Evolutionary conservation across 2,113 vertebrate species (phyloP).

Genomic region (Alethe castanea): DNA sequence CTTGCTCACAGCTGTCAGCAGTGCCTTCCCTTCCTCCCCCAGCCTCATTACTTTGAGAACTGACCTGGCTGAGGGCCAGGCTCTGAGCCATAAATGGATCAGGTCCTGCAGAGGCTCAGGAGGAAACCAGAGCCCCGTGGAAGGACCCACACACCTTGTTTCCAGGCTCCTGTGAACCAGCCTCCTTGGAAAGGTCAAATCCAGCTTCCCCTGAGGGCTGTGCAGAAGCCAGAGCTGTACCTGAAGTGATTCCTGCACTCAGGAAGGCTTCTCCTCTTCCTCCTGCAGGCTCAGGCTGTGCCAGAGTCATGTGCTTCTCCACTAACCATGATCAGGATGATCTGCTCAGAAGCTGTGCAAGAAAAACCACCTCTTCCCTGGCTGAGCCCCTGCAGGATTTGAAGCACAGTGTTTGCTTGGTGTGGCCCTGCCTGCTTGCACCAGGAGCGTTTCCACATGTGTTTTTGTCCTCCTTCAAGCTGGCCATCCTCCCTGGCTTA

Average conservation of each 20-base stretch:
- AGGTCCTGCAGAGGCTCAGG: neutral
- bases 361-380: neutral
- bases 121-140: neutral
- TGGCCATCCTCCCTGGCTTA: neutral
- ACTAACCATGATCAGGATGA: rapidly evolving
- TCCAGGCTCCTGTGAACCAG: neutral
- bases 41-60: neutral
- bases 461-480: neutral
- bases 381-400: neutral
- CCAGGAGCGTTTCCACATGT: neutral
- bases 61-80: neutral
- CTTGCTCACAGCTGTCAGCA: neutral
- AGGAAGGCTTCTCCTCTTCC: neutral
- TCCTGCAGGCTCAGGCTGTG: neutral
- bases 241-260: neutral
- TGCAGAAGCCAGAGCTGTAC: neutral
- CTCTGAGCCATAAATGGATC: neutral
- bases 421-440: neutral
- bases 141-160: neutral
- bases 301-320: neutral
- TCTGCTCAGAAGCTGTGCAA: neutral
- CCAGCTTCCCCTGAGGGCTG: neutral
- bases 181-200: neutral
- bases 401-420: neutral
- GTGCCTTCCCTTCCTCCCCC: neutral